These are phyloP conservation scores for Diphyllodes magnificus DNA, from an alignment of 2,113 vertebrate species.

Conservation along the genomic window DNA sequence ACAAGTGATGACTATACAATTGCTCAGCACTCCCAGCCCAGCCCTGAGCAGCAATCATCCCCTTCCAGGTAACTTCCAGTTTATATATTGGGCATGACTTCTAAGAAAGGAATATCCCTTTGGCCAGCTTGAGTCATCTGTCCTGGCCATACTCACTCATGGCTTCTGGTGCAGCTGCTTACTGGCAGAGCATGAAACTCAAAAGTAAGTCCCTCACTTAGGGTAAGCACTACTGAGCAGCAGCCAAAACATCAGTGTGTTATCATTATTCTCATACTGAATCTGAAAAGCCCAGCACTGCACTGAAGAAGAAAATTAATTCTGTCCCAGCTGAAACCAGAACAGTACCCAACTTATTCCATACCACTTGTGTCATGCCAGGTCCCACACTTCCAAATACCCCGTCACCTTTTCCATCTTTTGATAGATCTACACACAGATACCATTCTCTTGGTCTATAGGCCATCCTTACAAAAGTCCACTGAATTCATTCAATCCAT, in stretches of 20 bases:
- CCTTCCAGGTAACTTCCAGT: background rate
- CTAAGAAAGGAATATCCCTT: background rate
- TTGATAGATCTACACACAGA: background rate
- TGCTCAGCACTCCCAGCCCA: background rate
- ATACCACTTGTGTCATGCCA: background rate
- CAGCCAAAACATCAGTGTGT: background rate
- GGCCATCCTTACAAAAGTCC: background rate
- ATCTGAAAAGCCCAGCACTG: background rate
- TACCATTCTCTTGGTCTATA: background rate
- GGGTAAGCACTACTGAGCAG: background rate
- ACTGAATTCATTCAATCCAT: background rate
- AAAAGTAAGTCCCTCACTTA: background rate
- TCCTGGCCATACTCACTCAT: background rate
- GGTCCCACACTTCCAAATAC: background rate
- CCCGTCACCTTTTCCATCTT: background rate
- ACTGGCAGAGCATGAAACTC: background rate
- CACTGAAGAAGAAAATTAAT: background rate
- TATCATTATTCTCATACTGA: background rate
- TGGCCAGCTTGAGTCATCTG: background rate
- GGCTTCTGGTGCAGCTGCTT: background rate
- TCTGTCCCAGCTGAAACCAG: background rate
- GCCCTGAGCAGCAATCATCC: background rate
- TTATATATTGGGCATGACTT: background rate
- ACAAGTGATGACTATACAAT: background rate
- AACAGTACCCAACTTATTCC: background rate